Evolutionary conservation across 2,888 invertebrate species (phyloP).

Genomic region (Ornithoptera priamus): DNA sequence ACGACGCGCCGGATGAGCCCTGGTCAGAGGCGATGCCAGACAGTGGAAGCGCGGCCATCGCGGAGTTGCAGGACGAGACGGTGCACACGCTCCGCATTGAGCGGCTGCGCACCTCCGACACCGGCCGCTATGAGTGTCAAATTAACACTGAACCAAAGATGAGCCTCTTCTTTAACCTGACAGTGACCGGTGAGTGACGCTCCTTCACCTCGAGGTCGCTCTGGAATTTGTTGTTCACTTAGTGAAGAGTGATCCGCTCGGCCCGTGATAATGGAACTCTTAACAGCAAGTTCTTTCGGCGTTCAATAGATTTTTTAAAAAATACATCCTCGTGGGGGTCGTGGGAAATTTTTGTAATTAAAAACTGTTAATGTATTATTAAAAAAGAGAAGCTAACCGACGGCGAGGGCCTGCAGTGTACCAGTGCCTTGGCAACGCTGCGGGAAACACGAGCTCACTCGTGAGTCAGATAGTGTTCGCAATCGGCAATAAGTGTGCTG

Average conservation of each 20-base stretch:
- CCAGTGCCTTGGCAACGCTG: too few species aligned
- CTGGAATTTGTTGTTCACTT: too few species aligned
- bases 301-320: too few species aligned
- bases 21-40: slow-evolving; percentile 59
- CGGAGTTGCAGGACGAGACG: slow-evolving; percentile 64
- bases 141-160: slow-evolving; percentile 88
- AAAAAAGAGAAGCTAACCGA: too few species aligned
- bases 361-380: too few species aligned
- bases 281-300: too few species aligned
- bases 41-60: slow-evolving; percentile 67
- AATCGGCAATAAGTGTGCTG: too few species aligned
- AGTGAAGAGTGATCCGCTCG: neutral
- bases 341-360: too few species aligned
- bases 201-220: neutral
- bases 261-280: neutral
- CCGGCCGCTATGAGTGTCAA: slow-evolving; percentile 87
- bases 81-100: slow-evolving; percentile 81
- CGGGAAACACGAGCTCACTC: too few species aligned
- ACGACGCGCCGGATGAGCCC: slow-evolving; percentile 43
- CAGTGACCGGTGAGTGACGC: slow-evolving; percentile 44
- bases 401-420: too few species aligned
- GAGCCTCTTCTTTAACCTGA: slow-evolving; percentile 83
- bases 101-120: slow-evolving; percentile 80
- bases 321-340: too few species aligned
- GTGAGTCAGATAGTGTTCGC: too few species aligned